A percentile compares a stretch with the other conserved stretches of the same genome.
Conservation (phyloP, 2,888 invertebrate species). For the Tenodera sinensis region DNA sequence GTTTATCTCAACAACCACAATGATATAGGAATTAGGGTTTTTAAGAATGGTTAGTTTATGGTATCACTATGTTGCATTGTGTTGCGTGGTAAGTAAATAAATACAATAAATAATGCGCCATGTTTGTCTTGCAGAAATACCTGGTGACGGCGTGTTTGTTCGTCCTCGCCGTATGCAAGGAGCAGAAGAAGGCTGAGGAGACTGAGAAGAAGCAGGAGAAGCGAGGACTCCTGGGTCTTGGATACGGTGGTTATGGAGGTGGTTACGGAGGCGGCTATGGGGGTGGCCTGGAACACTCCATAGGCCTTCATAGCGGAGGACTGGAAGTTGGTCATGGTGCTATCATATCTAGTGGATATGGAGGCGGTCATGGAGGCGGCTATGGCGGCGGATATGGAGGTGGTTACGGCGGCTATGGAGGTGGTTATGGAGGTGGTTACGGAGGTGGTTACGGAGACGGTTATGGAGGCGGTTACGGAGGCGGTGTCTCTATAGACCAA, state of each 20-base stretch:
- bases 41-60: no score
- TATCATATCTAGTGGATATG: neutral
- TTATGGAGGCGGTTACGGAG: no score
- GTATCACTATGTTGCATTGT: no score
- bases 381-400: constrained; percentile 58
- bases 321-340: neutral
- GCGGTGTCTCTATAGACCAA: neutral
- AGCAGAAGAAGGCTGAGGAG: neutral
- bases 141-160: no score
- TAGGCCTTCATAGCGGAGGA: constrained; percentile 13
- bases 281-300: constrained; percentile 32
- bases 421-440: no score
- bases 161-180: neutral
- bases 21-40: no score
- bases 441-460: no score
- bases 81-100: no score
- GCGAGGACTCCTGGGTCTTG: constrained; percentile 52
- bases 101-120: neutral
- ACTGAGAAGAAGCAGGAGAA: constrained; percentile 60
- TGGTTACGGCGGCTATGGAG: constrained; percentile 1
- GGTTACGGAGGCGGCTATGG: constrained; percentile 44
- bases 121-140: no score
- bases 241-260: constrained; percentile 74
- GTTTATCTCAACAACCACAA: no score
- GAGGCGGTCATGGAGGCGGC: constrained; percentile 42